Percentiles rank a stretch among this genome's conserved stretches.
Conservation (phyloP, 2,113 vertebrate genomes). For the Dipodomys spectabilis region DNA sequence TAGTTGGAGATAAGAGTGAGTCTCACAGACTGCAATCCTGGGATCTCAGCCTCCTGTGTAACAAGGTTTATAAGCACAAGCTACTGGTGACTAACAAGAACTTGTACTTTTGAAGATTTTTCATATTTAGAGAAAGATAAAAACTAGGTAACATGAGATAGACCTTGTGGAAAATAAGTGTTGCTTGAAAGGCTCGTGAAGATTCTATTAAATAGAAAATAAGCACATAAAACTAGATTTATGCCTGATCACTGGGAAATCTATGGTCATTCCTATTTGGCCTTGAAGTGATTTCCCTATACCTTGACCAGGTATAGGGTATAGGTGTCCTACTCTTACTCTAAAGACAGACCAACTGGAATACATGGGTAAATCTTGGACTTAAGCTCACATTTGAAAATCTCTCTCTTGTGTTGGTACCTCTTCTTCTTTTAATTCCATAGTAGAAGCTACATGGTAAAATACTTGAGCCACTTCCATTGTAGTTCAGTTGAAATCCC, state of each 20-base stretch:
- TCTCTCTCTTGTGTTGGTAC: not conserved
- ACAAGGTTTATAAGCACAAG: not conserved
- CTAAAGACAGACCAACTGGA: not conserved
- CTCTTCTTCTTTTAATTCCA: not conserved
- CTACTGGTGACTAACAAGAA: not conserved
- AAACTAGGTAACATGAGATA: not conserved
- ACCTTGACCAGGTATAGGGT: not conserved
- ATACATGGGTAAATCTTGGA: not conserved
- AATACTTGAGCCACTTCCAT: not conserved
- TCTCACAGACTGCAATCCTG: too few relatives aligned
- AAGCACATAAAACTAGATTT: not conserved
- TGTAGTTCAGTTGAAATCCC: not conserved
- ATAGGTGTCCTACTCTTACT: not conserved
- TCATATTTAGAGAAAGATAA: not conserved
- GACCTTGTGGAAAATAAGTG: not conserved
- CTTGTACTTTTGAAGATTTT: constrained; percentile 11
- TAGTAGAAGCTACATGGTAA: not conserved
- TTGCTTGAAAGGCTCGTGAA: not conserved
- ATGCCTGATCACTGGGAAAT: not conserved
- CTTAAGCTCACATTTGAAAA: not conserved
- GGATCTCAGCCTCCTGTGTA: too few relatives aligned
- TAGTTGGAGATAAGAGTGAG: too few relatives aligned
- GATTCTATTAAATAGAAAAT: not conserved
- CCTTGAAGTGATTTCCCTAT: not conserved
- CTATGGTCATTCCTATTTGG: not conserved